Conservation (phyloP, 2,888 invertebrate species). For the Eulithis testata region DNA sequence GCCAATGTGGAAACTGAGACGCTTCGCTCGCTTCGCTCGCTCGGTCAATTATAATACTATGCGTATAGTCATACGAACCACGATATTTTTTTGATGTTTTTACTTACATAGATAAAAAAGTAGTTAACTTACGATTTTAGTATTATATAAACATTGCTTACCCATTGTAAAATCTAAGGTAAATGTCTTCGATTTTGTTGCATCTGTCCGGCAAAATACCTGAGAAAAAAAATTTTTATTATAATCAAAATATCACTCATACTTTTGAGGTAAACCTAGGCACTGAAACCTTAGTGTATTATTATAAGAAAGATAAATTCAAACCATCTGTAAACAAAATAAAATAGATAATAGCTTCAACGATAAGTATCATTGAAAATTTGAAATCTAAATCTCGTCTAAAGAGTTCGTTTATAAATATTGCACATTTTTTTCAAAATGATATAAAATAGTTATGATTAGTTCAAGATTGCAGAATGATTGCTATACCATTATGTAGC, state of each 20-base stretch:
- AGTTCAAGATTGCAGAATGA: constrained; percentile 3
- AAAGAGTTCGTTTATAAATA: constrained; percentile 2
- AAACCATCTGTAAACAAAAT: constrained; percentile 11
- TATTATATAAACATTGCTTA: constrained; percentile 49
- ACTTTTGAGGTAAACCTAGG: no score
- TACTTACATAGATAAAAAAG: no score
- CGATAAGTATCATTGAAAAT: constrained; percentile 5
- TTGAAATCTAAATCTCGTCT: background rate
- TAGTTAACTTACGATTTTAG: no score
- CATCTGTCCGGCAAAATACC: constrained; percentile 74
- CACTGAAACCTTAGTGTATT: no score
- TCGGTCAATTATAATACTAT: no score
- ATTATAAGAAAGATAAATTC: background rate
- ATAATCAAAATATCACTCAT: background rate
- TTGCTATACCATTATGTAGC: background rate
- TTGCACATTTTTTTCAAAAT: constrained; percentile 6
- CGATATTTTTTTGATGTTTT: no score
- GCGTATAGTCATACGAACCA: no score
- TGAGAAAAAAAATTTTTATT: constrained; percentile 42
- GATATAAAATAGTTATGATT: background rate
- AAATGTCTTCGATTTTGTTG: constrained; percentile 74
- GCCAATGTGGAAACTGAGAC: no score
- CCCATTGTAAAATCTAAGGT: constrained; percentile 79
- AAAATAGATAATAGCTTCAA: background rate
- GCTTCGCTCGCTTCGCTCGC: no score